Conservation (phyloP, 2,797 vertebrate species). For the Xenops minutus region DNA sequence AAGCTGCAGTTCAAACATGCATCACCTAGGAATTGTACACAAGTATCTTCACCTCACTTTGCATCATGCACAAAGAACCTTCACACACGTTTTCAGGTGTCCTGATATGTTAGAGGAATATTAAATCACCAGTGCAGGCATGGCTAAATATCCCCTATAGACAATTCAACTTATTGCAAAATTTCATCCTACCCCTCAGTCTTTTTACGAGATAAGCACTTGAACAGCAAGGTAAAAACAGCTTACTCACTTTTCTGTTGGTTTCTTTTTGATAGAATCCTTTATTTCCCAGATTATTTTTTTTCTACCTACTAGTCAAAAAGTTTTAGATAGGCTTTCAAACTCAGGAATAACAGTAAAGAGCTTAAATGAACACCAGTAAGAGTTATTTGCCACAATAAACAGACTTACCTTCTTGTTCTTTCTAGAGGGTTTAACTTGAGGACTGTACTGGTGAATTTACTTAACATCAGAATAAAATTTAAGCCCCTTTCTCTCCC, state of each 20-base stretch:
- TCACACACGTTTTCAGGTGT: background rate
- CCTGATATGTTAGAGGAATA: background rate
- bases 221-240: background rate
- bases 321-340: background rate
- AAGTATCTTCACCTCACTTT: background rate
- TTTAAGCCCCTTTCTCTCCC: background rate
- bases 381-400: background rate
- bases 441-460: background rate
- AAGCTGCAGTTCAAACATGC: background rate
- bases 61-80: background rate
- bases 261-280: background rate
- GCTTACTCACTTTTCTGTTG: background rate
- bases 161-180: background rate
- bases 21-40: background rate
- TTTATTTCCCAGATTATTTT: background rate
- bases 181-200: background rate
- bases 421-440: background rate
- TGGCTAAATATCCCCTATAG: background rate
- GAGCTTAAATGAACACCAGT: background rate
- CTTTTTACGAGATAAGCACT: background rate
- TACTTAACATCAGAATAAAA: background rate
- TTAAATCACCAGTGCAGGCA: background rate
- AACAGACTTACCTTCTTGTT: constrained; percentile 34
- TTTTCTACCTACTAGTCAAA: background rate
- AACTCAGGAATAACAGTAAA: background rate